phyloP scores from a whole-genome alignment of 1,140 invertebrate species.

The Drosophila melanica region DNA sequence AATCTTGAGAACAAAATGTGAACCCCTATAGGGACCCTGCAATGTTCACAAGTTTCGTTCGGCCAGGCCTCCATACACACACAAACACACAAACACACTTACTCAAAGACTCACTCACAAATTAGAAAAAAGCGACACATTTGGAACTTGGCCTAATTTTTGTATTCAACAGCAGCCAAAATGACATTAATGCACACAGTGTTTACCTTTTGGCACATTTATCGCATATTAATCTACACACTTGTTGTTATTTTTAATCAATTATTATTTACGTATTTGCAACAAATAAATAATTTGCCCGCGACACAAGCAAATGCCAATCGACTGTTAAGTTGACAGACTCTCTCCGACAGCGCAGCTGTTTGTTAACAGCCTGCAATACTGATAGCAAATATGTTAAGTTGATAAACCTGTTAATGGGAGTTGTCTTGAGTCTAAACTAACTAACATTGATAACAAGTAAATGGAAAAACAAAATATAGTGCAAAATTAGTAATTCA shows the following conservation, averaged over 20 bases:
- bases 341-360: slow-evolving; percentile 8
- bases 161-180: slow-evolving; percentile 7
- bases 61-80: slow-evolving; percentile 56
- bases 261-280: slow-evolving; percentile 2
- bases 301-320: slow-evolving; percentile 17
- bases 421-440: background rate
- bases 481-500: no score
- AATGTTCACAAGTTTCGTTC: slow-evolving; percentile 40
- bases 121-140: slow-evolving; percentile 43
- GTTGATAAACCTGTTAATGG: background rate
- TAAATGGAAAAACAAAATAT: no score
- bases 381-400: slow-evolving; percentile 4
- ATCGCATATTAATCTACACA: background rate
- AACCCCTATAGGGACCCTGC: slow-evolving; percentile 11
- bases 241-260: background rate
- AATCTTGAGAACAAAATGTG: slow-evolving; percentile 17
- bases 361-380: background rate
- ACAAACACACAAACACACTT: slow-evolving; percentile 5
- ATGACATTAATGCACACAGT: slow-evolving; percentile 34
- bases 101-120: slow-evolving; percentile 4
- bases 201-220: slow-evolving; percentile 24
- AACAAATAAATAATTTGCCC: slow-evolving; percentile 29
- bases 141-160: slow-evolving; percentile 60
- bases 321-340: slow-evolving; percentile 8
- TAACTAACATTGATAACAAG: no score